Conservation (phyloP, 1,140 invertebrate genomes). For the Leptinotarsa defecta region DNA sequence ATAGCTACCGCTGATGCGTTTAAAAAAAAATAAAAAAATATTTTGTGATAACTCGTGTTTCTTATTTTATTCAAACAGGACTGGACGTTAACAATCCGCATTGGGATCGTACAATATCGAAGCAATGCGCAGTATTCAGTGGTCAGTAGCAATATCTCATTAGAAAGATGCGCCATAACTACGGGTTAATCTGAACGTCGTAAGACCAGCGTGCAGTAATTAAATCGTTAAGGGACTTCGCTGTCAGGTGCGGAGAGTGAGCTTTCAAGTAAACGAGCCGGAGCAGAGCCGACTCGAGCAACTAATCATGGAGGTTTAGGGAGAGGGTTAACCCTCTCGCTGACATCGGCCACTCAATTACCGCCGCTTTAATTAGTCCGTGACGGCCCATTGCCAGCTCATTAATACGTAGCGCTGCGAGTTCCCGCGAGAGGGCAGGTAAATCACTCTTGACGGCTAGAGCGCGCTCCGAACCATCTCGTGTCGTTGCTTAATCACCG, state of each 20-base stretch:
- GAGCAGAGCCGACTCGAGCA: slow-evolving; percentile 21
- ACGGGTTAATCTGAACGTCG: background rate
- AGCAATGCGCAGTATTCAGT: background rate
- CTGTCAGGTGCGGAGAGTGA: slow-evolving; percentile 7
- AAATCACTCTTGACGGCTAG: slow-evolving; percentile 50
- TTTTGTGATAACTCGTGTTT: too few species aligned
- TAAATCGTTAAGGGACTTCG: background rate
- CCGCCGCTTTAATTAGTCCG: slow-evolving; percentile 54
- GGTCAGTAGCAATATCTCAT: background rate
- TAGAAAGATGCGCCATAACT: background rate
- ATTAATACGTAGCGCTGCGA: slow-evolving; percentile 48
- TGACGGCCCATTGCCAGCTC: slow-evolving; percentile 55
- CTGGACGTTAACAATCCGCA: too few species aligned
- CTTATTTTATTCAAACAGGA: too few species aligned
- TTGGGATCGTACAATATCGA: too few species aligned
- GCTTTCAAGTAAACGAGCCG: slow-evolving; percentile 5
- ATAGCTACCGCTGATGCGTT: too few species aligned
- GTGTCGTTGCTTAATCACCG: slow-evolving; percentile 48
- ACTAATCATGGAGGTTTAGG: slow-evolving; percentile 50
- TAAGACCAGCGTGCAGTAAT: background rate
- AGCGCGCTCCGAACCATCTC: slow-evolving; percentile 39
- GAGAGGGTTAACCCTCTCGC: slow-evolving; percentile 51
- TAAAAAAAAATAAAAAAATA: too few species aligned
- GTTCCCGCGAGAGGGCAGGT: slow-evolving; percentile 49
- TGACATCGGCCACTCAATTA: slow-evolving; percentile 55